Conservation (phyloP, 2,797 vertebrate species). For the Macropus fuliginosus region DNA sequence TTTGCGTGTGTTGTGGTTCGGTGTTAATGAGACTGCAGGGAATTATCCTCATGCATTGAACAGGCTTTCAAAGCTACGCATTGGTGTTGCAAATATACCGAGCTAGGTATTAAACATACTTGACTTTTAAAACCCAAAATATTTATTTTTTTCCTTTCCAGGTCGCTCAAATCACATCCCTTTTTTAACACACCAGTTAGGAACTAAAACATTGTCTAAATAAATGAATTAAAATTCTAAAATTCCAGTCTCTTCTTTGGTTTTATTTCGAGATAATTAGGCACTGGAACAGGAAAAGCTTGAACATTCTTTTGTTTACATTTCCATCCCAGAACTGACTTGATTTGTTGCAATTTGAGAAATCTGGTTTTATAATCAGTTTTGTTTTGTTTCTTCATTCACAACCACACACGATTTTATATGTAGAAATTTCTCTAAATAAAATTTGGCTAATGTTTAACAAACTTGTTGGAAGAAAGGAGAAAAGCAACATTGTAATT, state of each 20-base stretch:
- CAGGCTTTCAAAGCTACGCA: not conserved
- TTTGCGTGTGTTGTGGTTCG: not conserved
- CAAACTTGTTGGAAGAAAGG: slow-evolving; percentile 22
- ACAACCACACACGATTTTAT: not conserved
- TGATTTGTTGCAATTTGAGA: not conserved
- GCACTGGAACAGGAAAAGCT: not conserved
- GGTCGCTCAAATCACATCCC: not conserved
- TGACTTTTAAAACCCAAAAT: not conserved
- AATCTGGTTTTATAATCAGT: not conserved
- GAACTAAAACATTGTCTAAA: not conserved
- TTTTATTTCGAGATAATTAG: not conserved
- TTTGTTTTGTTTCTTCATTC: not conserved
- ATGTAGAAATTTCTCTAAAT: not conserved
- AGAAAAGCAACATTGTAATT: slow-evolving; percentile 12
- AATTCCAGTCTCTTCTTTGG: not conserved
- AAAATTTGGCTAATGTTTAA: not conserved
- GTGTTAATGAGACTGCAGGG: not conserved
- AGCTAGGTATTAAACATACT: not conserved
- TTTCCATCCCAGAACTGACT: not conserved
- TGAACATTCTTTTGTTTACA: not conserved
- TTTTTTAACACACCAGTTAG: not conserved
- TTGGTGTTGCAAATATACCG: not conserved
- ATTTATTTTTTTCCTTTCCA: not conserved
- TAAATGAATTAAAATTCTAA: not conserved
- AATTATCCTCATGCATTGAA: not conserved